A percentile compares a stretch with the other conserved stretches of the same genome.
These are phyloP conservation scores for Ceriagrion tenellum DNA, from an alignment of 2,888 invertebrate species.

Conservation along the genomic window DNA sequence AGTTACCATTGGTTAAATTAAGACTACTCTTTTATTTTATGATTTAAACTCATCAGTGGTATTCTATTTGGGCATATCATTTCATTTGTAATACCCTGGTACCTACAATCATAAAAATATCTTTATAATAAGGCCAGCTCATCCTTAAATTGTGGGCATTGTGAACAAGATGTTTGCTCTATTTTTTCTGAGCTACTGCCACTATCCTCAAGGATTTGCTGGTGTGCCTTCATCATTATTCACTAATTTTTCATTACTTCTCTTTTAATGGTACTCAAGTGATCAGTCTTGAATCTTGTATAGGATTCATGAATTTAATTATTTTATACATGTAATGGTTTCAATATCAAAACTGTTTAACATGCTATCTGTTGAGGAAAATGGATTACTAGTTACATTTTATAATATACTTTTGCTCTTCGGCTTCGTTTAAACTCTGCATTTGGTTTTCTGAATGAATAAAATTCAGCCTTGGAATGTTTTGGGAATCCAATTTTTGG, in stretches of 20 bases:
- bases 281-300: background rate
- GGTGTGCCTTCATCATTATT: background rate
- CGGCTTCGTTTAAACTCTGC: background rate
- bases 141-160: background rate
- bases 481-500: background rate
- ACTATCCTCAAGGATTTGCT: background rate
- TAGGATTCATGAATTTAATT: background rate
- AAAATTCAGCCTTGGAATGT: background rate
- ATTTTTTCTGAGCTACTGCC: background rate
- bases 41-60: background rate
- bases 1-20: background rate
- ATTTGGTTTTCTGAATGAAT: background rate
- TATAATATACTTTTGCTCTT: background rate
- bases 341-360: background rate
- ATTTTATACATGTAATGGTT: background rate
- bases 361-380: background rate
- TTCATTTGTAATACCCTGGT: background rate
- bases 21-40: background rate
- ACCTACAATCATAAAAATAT: background rate
- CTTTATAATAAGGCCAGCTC: background rate
- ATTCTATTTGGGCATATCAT: background rate
- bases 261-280: background rate
- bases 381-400: background rate
- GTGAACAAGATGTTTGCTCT: background rate
- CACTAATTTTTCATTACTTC: background rate